Evolutionary conservation across 2,113 vertebrate species (phyloP), one percentile per base, ranked within the genome.

Genomic region (Bettongia penicillata): DNA sequence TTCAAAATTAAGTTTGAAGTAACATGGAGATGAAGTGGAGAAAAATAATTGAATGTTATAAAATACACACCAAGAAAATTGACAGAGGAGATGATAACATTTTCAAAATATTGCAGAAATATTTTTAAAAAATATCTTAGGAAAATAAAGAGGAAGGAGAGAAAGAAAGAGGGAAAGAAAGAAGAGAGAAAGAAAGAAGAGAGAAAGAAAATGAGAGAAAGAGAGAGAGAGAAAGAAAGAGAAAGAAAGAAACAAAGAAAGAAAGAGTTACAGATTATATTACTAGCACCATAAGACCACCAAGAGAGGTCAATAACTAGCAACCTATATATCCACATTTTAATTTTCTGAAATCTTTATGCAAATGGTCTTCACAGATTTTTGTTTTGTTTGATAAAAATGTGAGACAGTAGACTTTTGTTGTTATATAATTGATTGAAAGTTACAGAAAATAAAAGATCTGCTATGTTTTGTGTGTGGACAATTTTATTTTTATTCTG

Each of bases 131-230:
- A 22, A 77, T 77, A 77, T n/a, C 14, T 77, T 77, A 77, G 14
- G 61, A n/a, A 77, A 31, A 26, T 2, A 61, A 61, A 61, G 55
- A 68, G 11, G 3, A 68, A 68, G 28, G 9, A 61, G 31, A 24
- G 26, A 57, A 28, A 1, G 23, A 37, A 37, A 11, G 16, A 14
- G 8, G 9, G 2, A 31, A 31, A 8, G 31, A 31, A 61, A 1
- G 28, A 37, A 31, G 0, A 12, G 10, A 37, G 3, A 0, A 37
- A 68, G 5, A 2, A 14, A 14, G 0, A 1, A 1, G 6, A 68
- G 3, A 37, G 16, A 12, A 10, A 16, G 16, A 52, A 31, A 12
- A 0, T 11, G 10, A 12, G 0, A 31, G 1, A 26, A 3, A 1
- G 47, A 47, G n/a, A 5, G 12, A 12, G 26, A 11, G 1, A 57